These are phyloP conservation scores for Apocheima hispidaria DNA, from an alignment of 2,888 invertebrate genomes.

Conservation along the genomic window DNA sequence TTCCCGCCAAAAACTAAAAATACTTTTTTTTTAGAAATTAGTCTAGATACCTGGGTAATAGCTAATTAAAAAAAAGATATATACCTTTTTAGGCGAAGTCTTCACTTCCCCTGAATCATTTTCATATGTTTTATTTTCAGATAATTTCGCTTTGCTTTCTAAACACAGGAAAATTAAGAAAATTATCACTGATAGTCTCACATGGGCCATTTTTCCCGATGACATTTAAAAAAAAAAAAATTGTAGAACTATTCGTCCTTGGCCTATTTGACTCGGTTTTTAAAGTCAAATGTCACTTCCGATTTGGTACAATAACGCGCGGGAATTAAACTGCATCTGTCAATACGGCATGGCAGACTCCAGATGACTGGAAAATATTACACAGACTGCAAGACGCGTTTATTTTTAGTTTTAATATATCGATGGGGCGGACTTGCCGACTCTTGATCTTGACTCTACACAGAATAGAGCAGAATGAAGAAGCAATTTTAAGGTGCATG, in stretches of 20 bases:
- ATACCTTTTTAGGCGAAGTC: slow-evolving; percentile 54
- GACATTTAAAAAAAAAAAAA: slow-evolving; percentile 46
- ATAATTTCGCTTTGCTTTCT: slow-evolving; percentile 55
- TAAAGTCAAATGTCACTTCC: slow-evolving; percentile 33
- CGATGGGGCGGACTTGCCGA: slow-evolving; percentile 55
- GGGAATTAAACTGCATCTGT: slow-evolving; percentile 48
- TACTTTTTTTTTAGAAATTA: no score
- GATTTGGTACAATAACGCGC: slow-evolving; percentile 51
- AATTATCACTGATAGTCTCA: slow-evolving; percentile 54
- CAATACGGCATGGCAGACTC: slow-evolving; percentile 55
- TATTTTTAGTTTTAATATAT: slow-evolving; percentile 65
- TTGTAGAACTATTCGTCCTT: slow-evolving; percentile 8
- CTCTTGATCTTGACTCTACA: slow-evolving; percentile 39
- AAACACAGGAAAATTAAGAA: slow-evolving; percentile 57
- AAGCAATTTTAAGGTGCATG: no score
- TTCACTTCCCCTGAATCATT: slow-evolving; percentile 55
- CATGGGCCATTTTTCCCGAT: slow-evolving; percentile 33
- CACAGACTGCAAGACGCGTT: slow-evolving; percentile 65
- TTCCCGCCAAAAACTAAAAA: no score
- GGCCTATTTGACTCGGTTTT: slow-evolving; percentile 9
- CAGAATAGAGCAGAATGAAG: neutral
- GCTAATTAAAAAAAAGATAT: neutral
- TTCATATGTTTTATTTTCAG: slow-evolving; percentile 56
- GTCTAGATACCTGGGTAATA: no score
- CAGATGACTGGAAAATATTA: slow-evolving; percentile 63